Evolutionary conservation across 2,797 vertebrate genomes (phyloP).

Genomic region (Epinephelus malabaricus): DNA sequence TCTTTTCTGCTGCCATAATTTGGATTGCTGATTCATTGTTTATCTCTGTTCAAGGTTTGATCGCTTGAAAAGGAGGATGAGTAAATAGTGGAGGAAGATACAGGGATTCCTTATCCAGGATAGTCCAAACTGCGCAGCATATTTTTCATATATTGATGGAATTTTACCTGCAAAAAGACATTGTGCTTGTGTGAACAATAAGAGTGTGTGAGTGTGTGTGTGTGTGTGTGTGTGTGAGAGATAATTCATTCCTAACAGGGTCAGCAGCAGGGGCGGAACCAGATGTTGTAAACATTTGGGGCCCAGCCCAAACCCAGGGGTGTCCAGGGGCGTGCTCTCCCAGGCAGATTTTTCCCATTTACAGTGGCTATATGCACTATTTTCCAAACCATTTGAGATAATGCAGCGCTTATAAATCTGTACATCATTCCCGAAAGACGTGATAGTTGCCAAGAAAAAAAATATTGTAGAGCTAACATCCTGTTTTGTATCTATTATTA

Average conservation of each 20-base stretch:
- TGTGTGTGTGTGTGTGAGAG: not conserved
- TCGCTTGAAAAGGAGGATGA: constrained; percentile 50
- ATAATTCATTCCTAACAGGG: not conserved
- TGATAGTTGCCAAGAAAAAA: too few species aligned
- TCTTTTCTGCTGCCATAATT: constrained; percentile 60
- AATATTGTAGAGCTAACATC: too few species aligned
- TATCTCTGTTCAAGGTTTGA: constrained; percentile 54
- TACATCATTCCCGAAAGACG: too few species aligned
- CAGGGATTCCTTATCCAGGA: constrained; percentile 17
- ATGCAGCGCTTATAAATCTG: too few species aligned
- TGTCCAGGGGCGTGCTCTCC: too few species aligned
- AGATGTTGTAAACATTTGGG: too few species aligned
- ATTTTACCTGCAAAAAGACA: constrained; percentile 24
- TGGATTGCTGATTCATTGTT: constrained; percentile 69
- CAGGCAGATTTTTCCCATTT: too few species aligned
- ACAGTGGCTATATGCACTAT: too few species aligned
- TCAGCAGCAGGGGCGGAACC: not conserved
- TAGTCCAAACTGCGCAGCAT: constrained; percentile 3
- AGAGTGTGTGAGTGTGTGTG: not conserved
- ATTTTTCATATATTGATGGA: constrained; percentile 12
- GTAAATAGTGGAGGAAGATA: constrained; percentile 40
- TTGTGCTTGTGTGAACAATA: constrained; percentile 18
- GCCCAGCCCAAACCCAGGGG: too few species aligned
- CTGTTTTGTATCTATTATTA: too few species aligned
- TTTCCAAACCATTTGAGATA: too few species aligned